Conservation (phyloP, 2,888 invertebrate genomes). For the Liopterus haemorrhoidalis region DNA sequence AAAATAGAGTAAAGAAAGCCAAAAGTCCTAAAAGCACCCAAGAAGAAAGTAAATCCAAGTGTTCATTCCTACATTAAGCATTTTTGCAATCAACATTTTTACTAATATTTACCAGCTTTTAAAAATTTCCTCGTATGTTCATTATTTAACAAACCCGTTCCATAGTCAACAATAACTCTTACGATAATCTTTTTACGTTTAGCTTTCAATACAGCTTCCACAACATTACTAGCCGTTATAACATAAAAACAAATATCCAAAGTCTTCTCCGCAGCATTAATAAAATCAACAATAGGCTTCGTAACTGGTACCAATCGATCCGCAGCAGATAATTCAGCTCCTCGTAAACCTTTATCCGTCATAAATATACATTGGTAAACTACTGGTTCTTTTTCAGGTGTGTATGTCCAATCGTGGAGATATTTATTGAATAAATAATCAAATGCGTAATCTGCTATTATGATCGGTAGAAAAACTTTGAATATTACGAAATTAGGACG, state of each 20-base stretch:
- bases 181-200: slow-evolving; percentile 13
- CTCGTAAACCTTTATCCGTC: slow-evolving; percentile 8
- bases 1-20: too few species aligned
- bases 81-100: background rate
- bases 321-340: background rate
- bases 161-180: slow-evolving; percentile 13
- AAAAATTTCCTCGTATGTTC: slow-evolving; percentile 11
- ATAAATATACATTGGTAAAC: slow-evolving; percentile 11
- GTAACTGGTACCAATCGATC: slow-evolving; percentile 7
- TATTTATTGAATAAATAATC: too few species aligned
- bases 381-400: too few species aligned
- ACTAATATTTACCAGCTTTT: slow-evolving; percentile 12
- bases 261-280: slow-evolving; percentile 6
- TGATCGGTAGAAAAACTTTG: too few species aligned
- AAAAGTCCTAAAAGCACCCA: background rate
- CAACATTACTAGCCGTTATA: slow-evolving; percentile 6
- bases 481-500: too few species aligned
- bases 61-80: too few species aligned
- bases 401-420: too few species aligned
- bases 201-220: slow-evolving; percentile 11
- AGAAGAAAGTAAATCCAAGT: background rate
- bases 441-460: too few species aligned
- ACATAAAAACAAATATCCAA: slow-evolving; percentile 18
- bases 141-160: slow-evolving; percentile 14
- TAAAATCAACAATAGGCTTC: slow-evolving; percentile 12